These are phyloP conservation scores for Albula goreensis DNA, from an alignment of 2,113 vertebrate species.

Conservation along the genomic window DNA sequence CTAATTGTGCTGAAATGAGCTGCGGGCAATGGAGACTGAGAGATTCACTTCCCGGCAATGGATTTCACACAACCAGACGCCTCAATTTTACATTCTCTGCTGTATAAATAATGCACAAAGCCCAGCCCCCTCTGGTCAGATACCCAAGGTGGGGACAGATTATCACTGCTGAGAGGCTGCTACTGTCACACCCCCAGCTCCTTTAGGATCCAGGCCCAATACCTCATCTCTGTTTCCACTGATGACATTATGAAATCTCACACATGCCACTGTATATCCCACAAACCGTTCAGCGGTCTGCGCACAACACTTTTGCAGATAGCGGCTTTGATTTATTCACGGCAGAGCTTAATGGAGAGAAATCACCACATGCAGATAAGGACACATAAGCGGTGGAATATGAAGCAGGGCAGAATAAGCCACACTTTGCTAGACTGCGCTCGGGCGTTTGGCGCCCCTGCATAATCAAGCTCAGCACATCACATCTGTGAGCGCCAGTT, in stretches of 20 bases:
- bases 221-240: no score
- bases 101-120: constrained; percentile 23
- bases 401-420: neutral
- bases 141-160: neutral
- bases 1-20: neutral
- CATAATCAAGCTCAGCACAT: neutral
- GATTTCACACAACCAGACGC: neutral
- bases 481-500: neutral
- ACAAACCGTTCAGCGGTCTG: neutral
- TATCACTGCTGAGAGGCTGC: neutral
- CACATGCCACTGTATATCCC: neutral
- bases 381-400: neutral
- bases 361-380: neutral
- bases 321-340: neutral
- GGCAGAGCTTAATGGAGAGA: neutral
- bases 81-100: neutral
- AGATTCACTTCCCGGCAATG: neutral
- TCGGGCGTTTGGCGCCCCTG: neutral
- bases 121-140: neutral
- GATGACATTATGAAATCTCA: neutral
- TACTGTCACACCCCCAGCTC: neutral
- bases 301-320: neutral
- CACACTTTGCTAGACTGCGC: neutral
- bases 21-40: neutral
- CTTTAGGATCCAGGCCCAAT: neutral